A percentile compares a stretch with the other conserved stretches of the same genome.
Conservation (phyloP, 1,140 invertebrate species). For the Saccostrea echinata region DNA sequence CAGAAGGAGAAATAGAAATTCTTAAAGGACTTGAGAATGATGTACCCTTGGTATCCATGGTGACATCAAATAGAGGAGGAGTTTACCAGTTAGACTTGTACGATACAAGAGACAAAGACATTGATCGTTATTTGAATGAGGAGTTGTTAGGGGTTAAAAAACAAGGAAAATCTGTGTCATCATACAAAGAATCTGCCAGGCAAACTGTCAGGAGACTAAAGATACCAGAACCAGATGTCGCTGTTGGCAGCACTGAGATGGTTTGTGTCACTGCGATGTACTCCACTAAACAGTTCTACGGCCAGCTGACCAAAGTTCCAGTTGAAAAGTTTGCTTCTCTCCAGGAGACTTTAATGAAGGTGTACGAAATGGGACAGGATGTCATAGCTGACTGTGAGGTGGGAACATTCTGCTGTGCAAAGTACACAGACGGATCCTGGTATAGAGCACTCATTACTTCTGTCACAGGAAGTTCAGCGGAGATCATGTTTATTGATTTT, state of each 20-base stretch:
- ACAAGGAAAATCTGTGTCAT: not conserved
- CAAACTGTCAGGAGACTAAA: not conserved
- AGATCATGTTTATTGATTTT: conserved; percentile 89
- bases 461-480: conserved; percentile 81
- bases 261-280: conserved; percentile 64
- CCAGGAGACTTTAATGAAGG: conserved; percentile 55
- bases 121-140: conserved; percentile 61
- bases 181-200: not conserved
- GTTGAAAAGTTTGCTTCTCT: conserved; percentile 57
- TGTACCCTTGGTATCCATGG: conserved; percentile 61
- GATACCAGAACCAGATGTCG: conserved; percentile 54
- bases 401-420: conserved; percentile 81
- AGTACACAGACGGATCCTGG: conserved; percentile 88
- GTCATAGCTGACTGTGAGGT: conserved; percentile 38
- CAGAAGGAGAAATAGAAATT: conserved; percentile 53
- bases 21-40: conserved; percentile 59
- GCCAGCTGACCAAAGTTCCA: conserved; percentile 60
- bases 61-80: conserved; percentile 51
- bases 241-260: conserved; percentile 46
- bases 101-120: conserved; percentile 58
- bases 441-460: conserved; percentile 88
- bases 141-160: conserved; percentile 54
- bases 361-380: conserved; percentile 52
- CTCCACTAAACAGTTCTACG: conserved; percentile 55
- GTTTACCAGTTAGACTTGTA: conserved; percentile 64